Evolutionary conservation across 2,113 vertebrate genomes (phyloP), one percentile per base, ranked within the genome.

Genomic region (Erpornis zantholeuca): DNA sequence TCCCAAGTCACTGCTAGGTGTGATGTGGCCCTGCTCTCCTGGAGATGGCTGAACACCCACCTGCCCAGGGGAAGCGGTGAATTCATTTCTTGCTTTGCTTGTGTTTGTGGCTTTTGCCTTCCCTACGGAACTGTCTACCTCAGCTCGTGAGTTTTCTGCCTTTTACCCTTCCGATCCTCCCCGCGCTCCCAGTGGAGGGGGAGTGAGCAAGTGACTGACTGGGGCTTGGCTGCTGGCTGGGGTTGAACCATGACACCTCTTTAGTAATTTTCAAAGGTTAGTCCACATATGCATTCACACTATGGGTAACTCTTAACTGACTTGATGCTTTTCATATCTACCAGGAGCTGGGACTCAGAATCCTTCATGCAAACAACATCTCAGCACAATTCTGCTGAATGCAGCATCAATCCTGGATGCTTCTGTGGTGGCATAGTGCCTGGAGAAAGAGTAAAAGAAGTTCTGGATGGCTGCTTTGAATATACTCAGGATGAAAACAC

Each of bases 331-430:
- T 60, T 49, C 24, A 3, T 70, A 75, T 84, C 86, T 70, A 78
- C 33, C 69, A 81, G 52, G 28, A 94, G 77, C 56, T 89, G 59
- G 17, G 52, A 93, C 59, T 93, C 64, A 63, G 65, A 94, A 91
- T 63, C 84, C 73, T 81, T 91, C 73, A 78, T 9, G 54, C 56
- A 91, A 91, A 86, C 68, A 91, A 28, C 45, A 93, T 38, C 77
- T 57, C 81, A 87, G 87, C 54, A 89, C 60, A 84, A 57, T 49
- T 84, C 81, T 89, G 64, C 68, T 91, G 54, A 96, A 89, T 45
- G 72, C 44, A 94, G 76, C 53, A 86, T 70, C 71, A 86, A 88
- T 83, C 80, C 83, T 65, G 59, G 68, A 80, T 72, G 80, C 27
- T 73, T 87, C 73, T 94, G 83, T 5, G 7, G 59, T 73, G 78